Conservation (phyloP, 2,888 invertebrate genomes). For the Plebejus argus region DNA sequence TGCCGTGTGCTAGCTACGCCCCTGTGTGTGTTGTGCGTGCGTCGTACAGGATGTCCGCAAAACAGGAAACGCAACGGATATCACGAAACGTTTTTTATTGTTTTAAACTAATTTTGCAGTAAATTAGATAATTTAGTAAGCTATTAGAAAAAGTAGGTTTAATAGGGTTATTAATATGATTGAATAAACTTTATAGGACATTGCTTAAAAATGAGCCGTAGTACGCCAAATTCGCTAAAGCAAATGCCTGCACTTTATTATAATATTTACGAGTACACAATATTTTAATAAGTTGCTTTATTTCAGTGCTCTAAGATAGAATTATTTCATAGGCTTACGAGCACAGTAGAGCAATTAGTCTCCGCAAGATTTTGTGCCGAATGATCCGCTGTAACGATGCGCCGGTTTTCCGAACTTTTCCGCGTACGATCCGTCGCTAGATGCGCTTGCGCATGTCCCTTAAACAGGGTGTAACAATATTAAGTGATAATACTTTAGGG, state of each 20-base stretch:
- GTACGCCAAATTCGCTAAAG: background rate
- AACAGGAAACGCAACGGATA: constrained; percentile 39
- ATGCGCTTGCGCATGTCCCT: background rate
- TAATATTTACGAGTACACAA: no score
- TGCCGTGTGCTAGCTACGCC: constrained; percentile 10
- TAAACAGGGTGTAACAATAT: no score
- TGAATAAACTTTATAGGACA: background rate
- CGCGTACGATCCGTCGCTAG: background rate
- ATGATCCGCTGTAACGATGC: background rate
- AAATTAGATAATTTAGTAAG: background rate
- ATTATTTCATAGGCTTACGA: background rate
- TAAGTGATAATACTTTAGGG: no score
- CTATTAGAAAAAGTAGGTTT: background rate
- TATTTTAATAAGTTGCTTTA: no score
- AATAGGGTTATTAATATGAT: background rate
- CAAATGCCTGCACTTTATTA: background rate
- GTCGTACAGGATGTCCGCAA: constrained; percentile 59
- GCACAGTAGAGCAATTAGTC: background rate
- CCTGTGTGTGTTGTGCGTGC: constrained; percentile 38
- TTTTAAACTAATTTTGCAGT: background rate
- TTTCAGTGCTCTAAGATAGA: background rate
- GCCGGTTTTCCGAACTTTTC: background rate
- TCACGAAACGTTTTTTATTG: constrained; percentile 40
- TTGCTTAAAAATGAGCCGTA: no score
- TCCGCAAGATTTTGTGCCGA: background rate